phyloP scores from a whole-genome alignment of 2,113 vertebrate genomes.

The cattle (Bos taurus) region ARS-UCD2.0 NC_037345.1:54220001-54220500 shows the following conservation, averaged over 20 bases:
- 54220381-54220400: not conserved
- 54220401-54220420: not conserved
- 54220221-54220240: not conserved
- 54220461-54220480: not conserved
- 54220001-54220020: not conserved
- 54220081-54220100: not conserved
- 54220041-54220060: not conserved
- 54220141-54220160: not conserved
- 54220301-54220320: not conserved
- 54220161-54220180: not conserved
- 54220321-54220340: not conserved
- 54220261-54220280: not conserved
- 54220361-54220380: not conserved
- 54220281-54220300: not conserved
- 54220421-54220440: not conserved
- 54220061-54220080: not conserved
- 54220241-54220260: fast-evolving
- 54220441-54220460: not conserved
- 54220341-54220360: not conserved
- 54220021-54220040: not conserved
- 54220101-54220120: not conserved
- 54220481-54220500: not conserved
- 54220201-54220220: fast-evolving
- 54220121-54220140: not conserved
- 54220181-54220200: not conserved